Percentiles rank a stretch among this genome's conserved stretches.
phyloP scores from a whole-genome alignment of 2,797 vertebrate species.

The Ambastaia sidthimunki region DNA sequence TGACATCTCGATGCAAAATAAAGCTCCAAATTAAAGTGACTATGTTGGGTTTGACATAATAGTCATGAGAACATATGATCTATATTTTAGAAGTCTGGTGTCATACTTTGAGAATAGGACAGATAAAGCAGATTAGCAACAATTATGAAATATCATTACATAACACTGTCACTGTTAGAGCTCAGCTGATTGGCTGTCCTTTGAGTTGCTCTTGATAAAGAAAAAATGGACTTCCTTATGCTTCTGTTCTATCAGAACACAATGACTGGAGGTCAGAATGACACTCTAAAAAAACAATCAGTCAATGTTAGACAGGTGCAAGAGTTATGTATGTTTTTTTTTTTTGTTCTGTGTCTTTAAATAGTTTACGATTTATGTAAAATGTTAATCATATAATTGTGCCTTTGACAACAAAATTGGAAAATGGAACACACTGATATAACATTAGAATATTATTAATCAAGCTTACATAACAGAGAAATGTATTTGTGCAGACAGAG shows the following conservation, averaged over 20 bases:
- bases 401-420: not conserved
- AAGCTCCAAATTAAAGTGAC: slow-evolving; percentile 64
- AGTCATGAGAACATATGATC: slow-evolving; percentile 54
- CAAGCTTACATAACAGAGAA: not conserved
- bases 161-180: not conserved
- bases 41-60: slow-evolving; percentile 59
- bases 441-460: not conserved
- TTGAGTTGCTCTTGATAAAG: not conserved
- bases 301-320: not conserved
- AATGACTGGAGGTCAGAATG: slow-evolving; percentile 10
- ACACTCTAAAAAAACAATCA: not conserved
- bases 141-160: not conserved
- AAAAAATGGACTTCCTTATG: slow-evolving; percentile 27
- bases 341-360: not conserved
- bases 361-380: not conserved
- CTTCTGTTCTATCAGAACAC: not conserved
- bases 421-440: not conserved
- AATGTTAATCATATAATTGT: not conserved
- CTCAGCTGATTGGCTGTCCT: not conserved
- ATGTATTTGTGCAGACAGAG: not conserved
- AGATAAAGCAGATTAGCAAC: not conserved
- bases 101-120: slow-evolving; percentile 15
- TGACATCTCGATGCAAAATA: slow-evolving; percentile 61
- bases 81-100: slow-evolving; percentile 21
- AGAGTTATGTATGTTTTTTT: not conserved